A percentile compares a stretch with the other conserved stretches of the same genome.
phyloP scores from a whole-genome alignment of 2,888 invertebrate species.

The Pristionchus exspectatus region DNA sequence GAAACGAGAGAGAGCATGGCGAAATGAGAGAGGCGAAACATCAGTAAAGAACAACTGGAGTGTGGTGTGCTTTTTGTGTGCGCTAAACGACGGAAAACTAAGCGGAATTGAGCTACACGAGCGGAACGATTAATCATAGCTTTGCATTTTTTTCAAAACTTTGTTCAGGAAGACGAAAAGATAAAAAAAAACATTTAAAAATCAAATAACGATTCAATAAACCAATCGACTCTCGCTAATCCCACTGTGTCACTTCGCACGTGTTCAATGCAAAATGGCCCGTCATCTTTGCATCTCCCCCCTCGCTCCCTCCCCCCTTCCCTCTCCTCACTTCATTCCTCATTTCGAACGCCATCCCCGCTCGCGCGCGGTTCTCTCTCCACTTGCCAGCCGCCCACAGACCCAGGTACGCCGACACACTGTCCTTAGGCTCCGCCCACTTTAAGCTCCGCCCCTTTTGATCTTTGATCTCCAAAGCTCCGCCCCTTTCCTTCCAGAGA shows the following conservation, averaged over 20 bases:
- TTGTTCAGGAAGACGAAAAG: too few species aligned
- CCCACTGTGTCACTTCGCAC: too few species aligned
- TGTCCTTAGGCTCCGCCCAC: constrained; percentile 3
- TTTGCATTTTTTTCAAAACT: too few species aligned
- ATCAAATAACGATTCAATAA: too few species aligned
- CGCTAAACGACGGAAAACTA: too few species aligned
- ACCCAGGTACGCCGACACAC: background rate
- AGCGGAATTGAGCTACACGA: too few species aligned
- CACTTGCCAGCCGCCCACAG: background rate
- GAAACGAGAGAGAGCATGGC: background rate
- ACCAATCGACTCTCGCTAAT: too few species aligned
- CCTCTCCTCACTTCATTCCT: background rate
- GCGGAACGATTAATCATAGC: too few species aligned
- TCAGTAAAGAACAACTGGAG: too few species aligned
- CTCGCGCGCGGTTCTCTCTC: constrained; percentile 22
- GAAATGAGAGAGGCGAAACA: too few species aligned
- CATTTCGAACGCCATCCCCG: background rate
- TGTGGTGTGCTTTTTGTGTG: too few species aligned
- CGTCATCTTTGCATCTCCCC: background rate
- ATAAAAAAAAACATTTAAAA: too few species aligned
- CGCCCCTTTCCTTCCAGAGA: background rate
- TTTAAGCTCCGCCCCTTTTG: background rate
- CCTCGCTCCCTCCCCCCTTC: background rate
- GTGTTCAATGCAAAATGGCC: background rate
- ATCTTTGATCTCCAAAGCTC: background rate